Base-by-base conservation (phyloP, 2,797 vertebrate genomes). In the Sebastolobus altivelis region DNA sequence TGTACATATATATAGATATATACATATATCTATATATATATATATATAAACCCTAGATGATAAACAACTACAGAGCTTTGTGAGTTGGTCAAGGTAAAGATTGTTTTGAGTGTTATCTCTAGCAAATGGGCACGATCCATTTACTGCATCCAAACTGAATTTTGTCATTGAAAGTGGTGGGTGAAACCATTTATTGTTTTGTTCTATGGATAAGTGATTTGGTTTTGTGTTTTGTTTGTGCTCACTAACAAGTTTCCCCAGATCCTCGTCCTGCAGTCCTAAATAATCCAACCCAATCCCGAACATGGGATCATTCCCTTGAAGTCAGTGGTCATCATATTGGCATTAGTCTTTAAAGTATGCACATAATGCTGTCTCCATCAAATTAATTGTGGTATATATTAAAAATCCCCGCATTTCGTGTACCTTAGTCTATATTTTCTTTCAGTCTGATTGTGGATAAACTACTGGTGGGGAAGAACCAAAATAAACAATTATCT, bases 401-500 rank as follows among this genome's bases (percentile, higher is more conserved):
- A 94, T 94, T 92, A 91, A 93, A 90, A 88, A 89, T 91, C 91
- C 38, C 93, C 88, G 83, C 91, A 92, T 94, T 95, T 94, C 55
- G 91, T 95, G 93, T 94, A 94, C 87, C 79, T 92, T 92, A 92
- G 91, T 94, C 92, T 92, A 91, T 89, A 89, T 91, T 93, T 94
- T 90, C 79, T 93, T 94, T 94, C 89, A 91, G 90, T 94, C 92
- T 91, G 93, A 92, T 93, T 93, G 93, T 94, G 92, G 93, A 92
- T 91, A 92, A 94, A 94, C 92, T 93, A 93, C 93, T 94, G 93
- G 93, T 93, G 93, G 93, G 91, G 87, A 94, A 92, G 76, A 94
- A 94, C 92, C 92, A 93, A 95, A 95, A 94, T 94, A 94, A 94
- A 95, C 88, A 73, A 90, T 88, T 93, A 93, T 93, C 91, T 94